Evolutionary conservation across 2,113 vertebrate genomes (phyloP).

Genomic region (Cromileptes altivelis): DNA sequence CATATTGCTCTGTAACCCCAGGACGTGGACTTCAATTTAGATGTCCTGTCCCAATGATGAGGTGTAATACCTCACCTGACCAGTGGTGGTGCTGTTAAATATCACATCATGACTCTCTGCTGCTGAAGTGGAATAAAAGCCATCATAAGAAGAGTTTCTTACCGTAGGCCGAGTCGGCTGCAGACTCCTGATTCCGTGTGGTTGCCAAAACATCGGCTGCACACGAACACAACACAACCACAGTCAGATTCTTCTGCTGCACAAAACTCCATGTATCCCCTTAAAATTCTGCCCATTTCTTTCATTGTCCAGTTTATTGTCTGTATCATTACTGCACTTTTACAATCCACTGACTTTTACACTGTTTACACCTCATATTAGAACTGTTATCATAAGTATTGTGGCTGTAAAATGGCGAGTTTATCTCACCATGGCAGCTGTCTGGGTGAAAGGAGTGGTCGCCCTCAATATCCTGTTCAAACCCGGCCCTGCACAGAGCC

Average conservation of each 20-base stretch:
- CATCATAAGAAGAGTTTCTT: neutral
- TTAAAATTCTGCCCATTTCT: no score
- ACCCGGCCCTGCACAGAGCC: constrained; percentile 67
- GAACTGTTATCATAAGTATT: neutral
- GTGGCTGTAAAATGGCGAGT: neutral
- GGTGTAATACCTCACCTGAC: no score
- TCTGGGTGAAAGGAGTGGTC: constrained; percentile 43
- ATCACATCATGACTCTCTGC: neutral
- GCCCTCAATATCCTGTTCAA: constrained; percentile 76
- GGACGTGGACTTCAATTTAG: no score
- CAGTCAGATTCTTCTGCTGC: neutral
- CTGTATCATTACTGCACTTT: neutral
- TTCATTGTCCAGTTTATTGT: neutral
- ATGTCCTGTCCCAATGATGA: no score
- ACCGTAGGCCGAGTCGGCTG: constrained; percentile 71
- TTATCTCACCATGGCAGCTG: constrained; percentile 69
- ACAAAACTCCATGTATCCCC: neutral
- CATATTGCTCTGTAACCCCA: no score
- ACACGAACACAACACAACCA: neutral
- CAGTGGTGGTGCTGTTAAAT: no score
- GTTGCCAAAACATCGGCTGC: constrained; percentile 58
- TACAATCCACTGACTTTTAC: neutral
- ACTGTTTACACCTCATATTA: neutral
- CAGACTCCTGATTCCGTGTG: constrained; percentile 65
- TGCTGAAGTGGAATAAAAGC: neutral